These are phyloP conservation scores for Drosophila acutilabella DNA, from an alignment of 2,888 invertebrate species.

Conservation along the genomic window DNA sequence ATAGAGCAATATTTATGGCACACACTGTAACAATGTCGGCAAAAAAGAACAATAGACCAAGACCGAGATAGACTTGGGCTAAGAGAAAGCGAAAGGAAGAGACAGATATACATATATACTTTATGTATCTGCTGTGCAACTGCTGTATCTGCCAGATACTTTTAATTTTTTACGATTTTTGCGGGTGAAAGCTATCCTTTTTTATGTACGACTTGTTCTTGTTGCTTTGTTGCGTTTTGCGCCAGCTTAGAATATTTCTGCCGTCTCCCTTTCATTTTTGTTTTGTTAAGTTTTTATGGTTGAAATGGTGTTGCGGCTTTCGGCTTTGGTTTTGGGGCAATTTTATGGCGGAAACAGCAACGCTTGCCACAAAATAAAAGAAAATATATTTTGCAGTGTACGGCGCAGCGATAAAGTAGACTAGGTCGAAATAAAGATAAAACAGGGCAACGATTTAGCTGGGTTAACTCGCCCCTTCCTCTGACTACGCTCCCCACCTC, in stretches of 20 bases:
- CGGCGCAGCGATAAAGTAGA: slow-evolving; percentile 72
- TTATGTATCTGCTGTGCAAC: slow-evolving; percentile 35
- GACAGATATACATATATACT: neutral
- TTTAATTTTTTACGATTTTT: slow-evolving; percentile 80
- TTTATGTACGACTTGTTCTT: slow-evolving; percentile 3
- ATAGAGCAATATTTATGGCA: slow-evolving; percentile 79
- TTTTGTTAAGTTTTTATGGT: slow-evolving; percentile 78
- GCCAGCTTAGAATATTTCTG: slow-evolving; percentile 72
- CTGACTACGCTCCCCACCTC: neutral
- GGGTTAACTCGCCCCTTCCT: neutral
- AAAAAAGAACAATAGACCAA: slow-evolving; percentile 50
- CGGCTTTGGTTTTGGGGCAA: slow-evolving; percentile 39
- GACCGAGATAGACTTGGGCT: neutral
- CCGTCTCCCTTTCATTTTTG: slow-evolving; percentile 38
- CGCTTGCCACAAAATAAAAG: slow-evolving; percentile 79
- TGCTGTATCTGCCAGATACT: slow-evolving; percentile 74
- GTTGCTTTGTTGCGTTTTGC: slow-evolving; percentile 28
- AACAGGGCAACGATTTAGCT: slow-evolving; percentile 65
- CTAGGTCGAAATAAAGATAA: slow-evolving; percentile 79
- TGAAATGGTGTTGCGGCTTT: slow-evolving; percentile 55
- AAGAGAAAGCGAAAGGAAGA: slow-evolving; percentile 9
- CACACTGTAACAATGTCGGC: slow-evolving; percentile 58
- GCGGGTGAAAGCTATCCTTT: slow-evolving; percentile 57
- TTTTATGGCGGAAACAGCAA: slow-evolving; percentile 78
- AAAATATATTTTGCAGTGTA: slow-evolving; percentile 62